Percentiles rank a stretch among this genome's conserved stretches.
phyloP scores from a whole-genome alignment of 2,888 invertebrate genomes.

The Apotomis betuletana region DNA sequence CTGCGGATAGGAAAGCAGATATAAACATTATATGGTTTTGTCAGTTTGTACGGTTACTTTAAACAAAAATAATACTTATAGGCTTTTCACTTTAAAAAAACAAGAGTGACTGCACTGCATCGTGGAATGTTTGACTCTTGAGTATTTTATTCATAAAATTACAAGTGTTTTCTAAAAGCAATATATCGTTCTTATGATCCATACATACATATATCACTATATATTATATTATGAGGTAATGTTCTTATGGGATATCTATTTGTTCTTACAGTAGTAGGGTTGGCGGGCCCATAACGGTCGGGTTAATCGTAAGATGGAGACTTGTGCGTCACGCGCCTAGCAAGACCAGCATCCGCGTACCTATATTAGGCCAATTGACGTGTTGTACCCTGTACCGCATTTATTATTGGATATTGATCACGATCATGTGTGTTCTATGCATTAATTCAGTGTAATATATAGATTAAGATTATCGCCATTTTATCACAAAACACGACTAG shows the following conservation, averaged over 20 bases:
- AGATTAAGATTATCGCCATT: constrained; percentile 3
- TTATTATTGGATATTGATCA: constrained; percentile 5
- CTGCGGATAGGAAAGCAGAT: no score
- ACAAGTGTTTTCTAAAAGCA: neutral
- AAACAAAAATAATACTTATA: no score
- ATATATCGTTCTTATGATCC: neutral
- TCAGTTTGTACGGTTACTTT: no score
- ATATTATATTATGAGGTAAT: neutral
- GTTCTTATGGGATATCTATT: neutral
- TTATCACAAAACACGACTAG: neutral
- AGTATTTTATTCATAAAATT: neutral
- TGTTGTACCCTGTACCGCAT: constrained; percentile 2
- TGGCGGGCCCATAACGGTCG: no score
- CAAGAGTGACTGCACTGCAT: neutral
- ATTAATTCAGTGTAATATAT: constrained; percentile 7
- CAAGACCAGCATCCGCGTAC: neutral
- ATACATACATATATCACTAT: neutral
- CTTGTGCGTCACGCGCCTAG: no score
- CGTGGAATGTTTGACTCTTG: neutral
- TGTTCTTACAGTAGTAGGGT: neutral
- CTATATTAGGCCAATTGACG: neutral
- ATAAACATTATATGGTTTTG: no score
- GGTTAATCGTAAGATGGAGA: no score
- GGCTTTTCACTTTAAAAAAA: neutral
- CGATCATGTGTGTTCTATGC: neutral